phyloP scores from a whole-genome alignment of 1,140 invertebrate genomes.

The Halesus radiatus region DNA sequence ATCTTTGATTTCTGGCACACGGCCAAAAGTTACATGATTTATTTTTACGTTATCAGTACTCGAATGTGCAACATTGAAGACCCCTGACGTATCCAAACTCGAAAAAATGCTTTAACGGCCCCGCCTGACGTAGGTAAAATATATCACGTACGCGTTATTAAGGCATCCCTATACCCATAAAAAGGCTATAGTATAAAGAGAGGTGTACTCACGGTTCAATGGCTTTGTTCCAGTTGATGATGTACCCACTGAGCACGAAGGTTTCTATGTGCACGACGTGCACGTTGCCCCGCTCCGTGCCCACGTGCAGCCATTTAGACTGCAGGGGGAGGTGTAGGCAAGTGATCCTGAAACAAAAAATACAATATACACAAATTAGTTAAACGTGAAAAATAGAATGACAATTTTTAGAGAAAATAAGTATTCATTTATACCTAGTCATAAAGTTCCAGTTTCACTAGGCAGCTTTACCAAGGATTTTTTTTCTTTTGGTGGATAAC shows the following conservation, averaged over 20 bases:
- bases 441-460: no score
- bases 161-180: not conserved
- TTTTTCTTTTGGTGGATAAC: no score
- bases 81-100: not conserved
- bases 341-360: slow-evolving; percentile 84
- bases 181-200: not conserved
- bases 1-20: no score
- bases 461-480: no score
- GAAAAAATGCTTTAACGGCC: not conserved
- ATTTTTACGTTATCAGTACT: not conserved
- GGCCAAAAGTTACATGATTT: not conserved
- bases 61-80: not conserved
- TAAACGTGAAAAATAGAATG: no score
- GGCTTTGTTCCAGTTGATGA: slow-evolving; percentile 99
- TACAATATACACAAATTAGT: no score
- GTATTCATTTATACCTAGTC: no score
- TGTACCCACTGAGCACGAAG: slow-evolving; percentile 96
- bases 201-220: slow-evolving; percentile 96
- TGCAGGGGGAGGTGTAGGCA: slow-evolving; percentile 94
- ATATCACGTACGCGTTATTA: not conserved
- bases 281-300: slow-evolving; percentile 97
- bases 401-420: no score
- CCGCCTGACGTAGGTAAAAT: not conserved
- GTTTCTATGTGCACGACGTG: slow-evolving; percentile 97
- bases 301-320: slow-evolving; percentile 98